phyloP scores from a whole-genome alignment of 2,797 vertebrate species.

The Lindbergichthys nudifrons region DNA sequence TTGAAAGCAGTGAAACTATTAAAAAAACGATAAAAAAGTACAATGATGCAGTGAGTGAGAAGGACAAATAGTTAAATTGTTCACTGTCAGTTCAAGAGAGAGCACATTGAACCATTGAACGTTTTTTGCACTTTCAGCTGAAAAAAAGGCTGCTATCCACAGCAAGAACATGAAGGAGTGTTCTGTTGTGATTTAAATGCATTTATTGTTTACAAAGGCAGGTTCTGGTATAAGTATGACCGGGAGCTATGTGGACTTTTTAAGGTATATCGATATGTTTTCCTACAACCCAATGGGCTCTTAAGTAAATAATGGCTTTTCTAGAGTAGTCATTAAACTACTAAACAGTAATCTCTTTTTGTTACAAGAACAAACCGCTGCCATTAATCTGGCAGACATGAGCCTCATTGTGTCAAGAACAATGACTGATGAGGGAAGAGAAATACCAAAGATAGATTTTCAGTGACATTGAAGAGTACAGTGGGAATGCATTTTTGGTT shows the following conservation, averaged over 20 bases:
- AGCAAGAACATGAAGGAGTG: no score
- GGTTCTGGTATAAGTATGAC: background rate
- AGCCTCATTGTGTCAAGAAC: background rate
- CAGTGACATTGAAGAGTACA: background rate
- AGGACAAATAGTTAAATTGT: background rate
- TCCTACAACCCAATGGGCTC: background rate
- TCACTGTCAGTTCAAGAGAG: background rate
- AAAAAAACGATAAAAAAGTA: background rate
- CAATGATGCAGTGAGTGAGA: background rate
- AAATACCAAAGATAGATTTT: background rate
- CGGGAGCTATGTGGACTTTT: no score
- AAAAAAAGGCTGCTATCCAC: background rate
- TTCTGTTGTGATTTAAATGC: background rate
- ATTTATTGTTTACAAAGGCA: background rate
- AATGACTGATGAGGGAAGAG: conserved; percentile 14
- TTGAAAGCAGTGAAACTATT: conserved; percentile 3
- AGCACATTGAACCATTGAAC: background rate
- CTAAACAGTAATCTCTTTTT: conserved; percentile 41
- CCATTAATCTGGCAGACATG: conserved; percentile 13
- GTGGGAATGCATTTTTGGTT: background rate
- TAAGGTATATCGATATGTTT: no score
- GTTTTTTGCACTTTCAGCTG: background rate
- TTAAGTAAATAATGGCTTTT: conserved; percentile 45
- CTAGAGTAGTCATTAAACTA: conserved; percentile 33
- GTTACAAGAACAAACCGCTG: conserved; percentile 12